Base-by-base conservation (phyloP, 2,888 invertebrate genomes). In the Diaprepes abbreviatus region DNA sequence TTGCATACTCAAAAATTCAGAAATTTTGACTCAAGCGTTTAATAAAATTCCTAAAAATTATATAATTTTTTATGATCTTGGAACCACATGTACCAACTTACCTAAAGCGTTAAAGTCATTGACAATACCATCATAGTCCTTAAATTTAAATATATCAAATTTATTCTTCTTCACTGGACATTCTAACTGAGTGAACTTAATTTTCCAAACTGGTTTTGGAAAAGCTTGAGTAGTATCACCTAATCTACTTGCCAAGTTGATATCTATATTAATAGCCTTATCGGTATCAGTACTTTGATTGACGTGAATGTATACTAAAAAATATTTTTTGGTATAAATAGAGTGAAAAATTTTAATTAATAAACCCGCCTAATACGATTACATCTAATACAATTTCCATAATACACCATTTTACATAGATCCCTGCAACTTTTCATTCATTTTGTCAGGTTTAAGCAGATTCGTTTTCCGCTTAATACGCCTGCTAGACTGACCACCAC, bases 221-320 rank as follows among this genome's bases (percentile, higher is more conserved):
- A 76, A 65, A 12, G 69, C 14, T 3, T 66, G n/a, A 48, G 73
- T 52, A 10, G 59, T 58, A 9, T 19, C 2, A 17, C 58, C 88
- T 19, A 40, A 21, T 87, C 91, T 89, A 89, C 59, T 74, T 40
- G 70, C 76, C 19, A 80, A 24, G 38, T 71, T 74, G 14, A 80
- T 67, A 17, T 76, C 73, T 12, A 81, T 54, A 16, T 70, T 74
- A 1, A 80, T 76, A 3, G 76, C 74, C 31, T 71, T 72, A 5
- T 73, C 70, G 0, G 74, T 68, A 5, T 72, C 78, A 31, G 71
- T 75, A 0, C 75, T 71, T 67, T 78, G 76, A 66, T 78, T 75
- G 4, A 79, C 68, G 59, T 80, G 79, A 17, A 80, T 58, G 35
- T 79, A 79, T n/a, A 79, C 79, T 79, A 55, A 52, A 74, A 74